phyloP scores from a whole-genome alignment of 2,113 vertebrate species.

The Odobenus rosmarus region DNA sequence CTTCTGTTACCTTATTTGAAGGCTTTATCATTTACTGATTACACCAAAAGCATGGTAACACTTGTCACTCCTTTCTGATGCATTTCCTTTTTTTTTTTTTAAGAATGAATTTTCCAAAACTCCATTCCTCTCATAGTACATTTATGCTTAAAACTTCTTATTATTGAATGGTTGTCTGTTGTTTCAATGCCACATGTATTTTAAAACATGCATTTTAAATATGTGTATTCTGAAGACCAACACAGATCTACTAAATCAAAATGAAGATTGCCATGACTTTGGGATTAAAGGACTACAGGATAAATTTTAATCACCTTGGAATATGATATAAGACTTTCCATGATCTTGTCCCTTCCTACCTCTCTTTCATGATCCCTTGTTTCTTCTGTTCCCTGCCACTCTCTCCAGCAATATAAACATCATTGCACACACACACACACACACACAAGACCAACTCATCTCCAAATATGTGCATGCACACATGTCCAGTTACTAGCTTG shows the following conservation, averaged over 20 bases:
- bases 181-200: background rate
- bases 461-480: background rate
- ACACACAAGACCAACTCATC: background rate
- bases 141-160: background rate
- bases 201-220: background rate
- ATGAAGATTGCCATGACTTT: background rate
- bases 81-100: background rate
- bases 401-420: background rate
- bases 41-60: background rate
- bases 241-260: background rate
- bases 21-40: background rate
- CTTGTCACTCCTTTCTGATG: background rate
- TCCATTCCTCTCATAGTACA: background rate
- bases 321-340: background rate
- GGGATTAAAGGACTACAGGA: background rate
- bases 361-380: background rate
- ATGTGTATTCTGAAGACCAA: background rate
- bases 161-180: background rate
- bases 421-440: background rate
- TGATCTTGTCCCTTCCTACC: background rate
- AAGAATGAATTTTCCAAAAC: background rate
- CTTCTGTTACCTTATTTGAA: background rate
- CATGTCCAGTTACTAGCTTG: background rate
- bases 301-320: background rate
- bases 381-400: background rate